These are phyloP conservation scores for Dione vanillae DNA, from an alignment of 2,888 invertebrate species.

Conservation along the genomic window DNA sequence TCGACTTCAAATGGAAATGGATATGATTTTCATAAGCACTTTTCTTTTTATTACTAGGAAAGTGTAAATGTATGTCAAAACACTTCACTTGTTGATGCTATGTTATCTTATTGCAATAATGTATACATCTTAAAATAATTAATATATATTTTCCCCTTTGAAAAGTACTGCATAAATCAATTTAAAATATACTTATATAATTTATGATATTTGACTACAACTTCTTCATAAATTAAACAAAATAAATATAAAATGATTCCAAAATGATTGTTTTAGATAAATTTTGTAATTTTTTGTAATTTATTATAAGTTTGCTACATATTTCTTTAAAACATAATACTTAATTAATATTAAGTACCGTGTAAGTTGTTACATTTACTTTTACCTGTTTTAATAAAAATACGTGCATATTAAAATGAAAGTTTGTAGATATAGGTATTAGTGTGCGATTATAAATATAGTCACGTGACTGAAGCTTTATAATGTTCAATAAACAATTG, in stretches of 20 bases:
- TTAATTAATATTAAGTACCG: not conserved
- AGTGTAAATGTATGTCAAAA: not conserved
- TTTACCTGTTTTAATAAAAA: not conserved
- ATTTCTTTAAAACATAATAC: not conserved
- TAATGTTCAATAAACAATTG: not conserved
- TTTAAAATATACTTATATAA: too few relatives aligned
- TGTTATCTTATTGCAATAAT: not conserved
- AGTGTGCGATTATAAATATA: not conserved
- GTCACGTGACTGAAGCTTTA: not conserved
- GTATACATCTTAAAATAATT: too few relatives aligned
- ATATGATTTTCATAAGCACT: constrained; percentile 12
- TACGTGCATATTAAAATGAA: not conserved
- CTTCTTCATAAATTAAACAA: too few relatives aligned
- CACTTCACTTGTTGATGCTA: not conserved
- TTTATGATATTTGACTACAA: too few relatives aligned
- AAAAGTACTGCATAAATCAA: too few relatives aligned
- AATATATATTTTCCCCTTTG: too few relatives aligned
- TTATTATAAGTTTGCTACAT: not conserved
- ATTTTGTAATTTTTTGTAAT: too few relatives aligned
- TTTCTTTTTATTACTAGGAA: constrained; percentile 16
- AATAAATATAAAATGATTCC: too few relatives aligned
- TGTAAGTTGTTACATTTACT: not conserved
- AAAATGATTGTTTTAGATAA: too few relatives aligned
- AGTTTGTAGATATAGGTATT: not conserved
- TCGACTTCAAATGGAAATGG: constrained; percentile 17